Evolutionary conservation across 2,113 vertebrate species (phyloP).

Genomic region (Vanacampus margaritifer): DNA sequence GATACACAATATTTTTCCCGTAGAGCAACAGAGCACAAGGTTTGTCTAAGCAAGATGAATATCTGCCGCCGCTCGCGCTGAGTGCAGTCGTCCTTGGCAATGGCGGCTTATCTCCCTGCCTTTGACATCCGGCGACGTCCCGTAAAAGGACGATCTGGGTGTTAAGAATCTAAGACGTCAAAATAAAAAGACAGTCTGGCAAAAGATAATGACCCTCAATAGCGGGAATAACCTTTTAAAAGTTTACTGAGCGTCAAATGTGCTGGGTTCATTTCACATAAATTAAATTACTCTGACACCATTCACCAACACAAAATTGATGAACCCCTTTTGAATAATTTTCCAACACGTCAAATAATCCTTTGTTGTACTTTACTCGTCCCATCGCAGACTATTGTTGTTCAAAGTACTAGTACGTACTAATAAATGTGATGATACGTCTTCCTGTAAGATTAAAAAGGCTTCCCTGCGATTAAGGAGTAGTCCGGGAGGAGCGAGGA

Average conservation of each 20-base stretch:
- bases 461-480: slow-evolving; percentile 12
- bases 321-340: neutral
- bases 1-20: slow-evolving; percentile 37
- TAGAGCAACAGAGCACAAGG: slow-evolving; percentile 12
- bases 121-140: slow-evolving; percentile 44
- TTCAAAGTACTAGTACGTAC: neutral
- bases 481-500: neutral
- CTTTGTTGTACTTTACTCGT: too few relatives aligned
- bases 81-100: slow-evolving; percentile 29
- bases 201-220: slow-evolving; percentile 40
- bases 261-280: slow-evolving; percentile 15
- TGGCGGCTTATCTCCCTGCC: slow-evolving; percentile 50
- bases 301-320: neutral
- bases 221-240: slow-evolving; percentile 31
- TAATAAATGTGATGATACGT: slow-evolving; percentile 3
- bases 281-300: slow-evolving; percentile 17
- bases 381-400: too few relatives aligned
- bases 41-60: slow-evolving; percentile 53
- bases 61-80: slow-evolving; percentile 46
- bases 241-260: slow-evolving; percentile 27
- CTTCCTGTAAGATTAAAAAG: slow-evolving; percentile 18
- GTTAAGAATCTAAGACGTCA: slow-evolving; percentile 35
- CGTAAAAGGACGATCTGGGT: slow-evolving; percentile 39
- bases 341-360: too few relatives aligned
- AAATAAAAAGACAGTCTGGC: slow-evolving; percentile 24